These are phyloP conservation scores for Pterocles gutturalis DNA, from an alignment of 2,113 vertebrate genomes.

Conservation along the genomic window DNA sequence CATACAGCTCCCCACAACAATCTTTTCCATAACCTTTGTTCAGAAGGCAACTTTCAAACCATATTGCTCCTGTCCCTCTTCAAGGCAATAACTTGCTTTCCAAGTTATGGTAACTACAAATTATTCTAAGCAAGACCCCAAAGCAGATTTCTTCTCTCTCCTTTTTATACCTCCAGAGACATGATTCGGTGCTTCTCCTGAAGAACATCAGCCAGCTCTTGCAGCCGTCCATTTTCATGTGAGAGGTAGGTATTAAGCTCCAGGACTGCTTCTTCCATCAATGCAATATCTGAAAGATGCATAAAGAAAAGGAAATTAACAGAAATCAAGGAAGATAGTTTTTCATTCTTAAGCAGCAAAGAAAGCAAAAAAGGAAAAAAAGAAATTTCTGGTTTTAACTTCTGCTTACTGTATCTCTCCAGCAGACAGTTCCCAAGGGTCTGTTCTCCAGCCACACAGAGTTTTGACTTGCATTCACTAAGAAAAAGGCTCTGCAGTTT, in stretches of 20 bases:
- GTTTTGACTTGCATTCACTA: neutral
- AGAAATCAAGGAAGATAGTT: rapidly evolving
- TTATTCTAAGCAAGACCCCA: neutral
- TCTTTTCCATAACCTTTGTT: neutral
- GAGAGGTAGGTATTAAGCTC: slow-evolving; percentile 86
- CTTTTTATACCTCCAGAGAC: slow-evolving; percentile 88
- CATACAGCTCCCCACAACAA: neutral
- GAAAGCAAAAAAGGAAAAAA: neutral
- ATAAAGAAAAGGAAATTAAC: neutral
- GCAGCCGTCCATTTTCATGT: slow-evolving; percentile 87
- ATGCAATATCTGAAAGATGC: slow-evolving; percentile 75
- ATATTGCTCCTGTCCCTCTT: neutral
- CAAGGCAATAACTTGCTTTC: neutral
- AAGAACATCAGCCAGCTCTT: slow-evolving; percentile 88
- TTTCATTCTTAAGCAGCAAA: neutral
- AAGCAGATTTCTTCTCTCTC: neutral
- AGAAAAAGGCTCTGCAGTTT: neutral
- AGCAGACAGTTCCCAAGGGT: neutral
- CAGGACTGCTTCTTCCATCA: slow-evolving; percentile 83
- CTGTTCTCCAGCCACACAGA: neutral
- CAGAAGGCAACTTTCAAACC: neutral
- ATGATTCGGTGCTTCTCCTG: slow-evolving; percentile 92
- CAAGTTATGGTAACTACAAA: neutral
- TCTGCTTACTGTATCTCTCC: neutral
- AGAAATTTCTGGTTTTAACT: neutral